phyloP scores from a whole-genome alignment of 2,113 vertebrate genomes.

The Nymphicus hollandicus region DNA sequence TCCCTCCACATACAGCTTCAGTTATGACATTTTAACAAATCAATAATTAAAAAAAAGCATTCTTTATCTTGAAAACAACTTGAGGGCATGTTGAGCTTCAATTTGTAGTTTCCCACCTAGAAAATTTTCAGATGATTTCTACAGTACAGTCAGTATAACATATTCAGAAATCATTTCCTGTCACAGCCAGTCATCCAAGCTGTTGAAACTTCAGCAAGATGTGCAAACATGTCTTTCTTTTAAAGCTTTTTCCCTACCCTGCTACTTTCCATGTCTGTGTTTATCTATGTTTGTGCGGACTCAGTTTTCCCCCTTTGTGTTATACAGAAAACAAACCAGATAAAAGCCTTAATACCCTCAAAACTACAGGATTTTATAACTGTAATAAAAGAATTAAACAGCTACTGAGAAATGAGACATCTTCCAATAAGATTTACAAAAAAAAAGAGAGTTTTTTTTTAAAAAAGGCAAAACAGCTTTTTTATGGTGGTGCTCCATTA shows the following conservation, averaged over 20 bases:
- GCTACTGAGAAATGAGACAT: neutral
- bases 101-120: neutral
- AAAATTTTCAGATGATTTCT: neutral
- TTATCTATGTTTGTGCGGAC: rapidly evolving
- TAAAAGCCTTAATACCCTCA: neutral
- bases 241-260: neutral
- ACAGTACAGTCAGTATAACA: rapidly evolving
- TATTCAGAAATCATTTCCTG: neutral
- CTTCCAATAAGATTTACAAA: neutral
- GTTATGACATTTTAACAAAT: neutral
- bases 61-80: neutral
- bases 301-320: rapidly evolving
- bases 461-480: neutral
- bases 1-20: neutral
- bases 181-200: neutral
- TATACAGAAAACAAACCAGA: rapidly evolving
- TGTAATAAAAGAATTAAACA: neutral
- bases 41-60: too few species aligned
- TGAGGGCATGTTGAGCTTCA: neutral
- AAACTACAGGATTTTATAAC: neutral
- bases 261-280: rapidly evolving
- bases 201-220: rapidly evolving
- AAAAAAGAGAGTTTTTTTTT: neutral
- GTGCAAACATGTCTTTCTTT: rapidly evolving
- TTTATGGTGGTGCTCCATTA: rapidly evolving